These are phyloP conservation scores for Noctuana brunneofusca DNA, from an alignment of 2,888 invertebrate genomes.

Conservation along the genomic window DNA sequence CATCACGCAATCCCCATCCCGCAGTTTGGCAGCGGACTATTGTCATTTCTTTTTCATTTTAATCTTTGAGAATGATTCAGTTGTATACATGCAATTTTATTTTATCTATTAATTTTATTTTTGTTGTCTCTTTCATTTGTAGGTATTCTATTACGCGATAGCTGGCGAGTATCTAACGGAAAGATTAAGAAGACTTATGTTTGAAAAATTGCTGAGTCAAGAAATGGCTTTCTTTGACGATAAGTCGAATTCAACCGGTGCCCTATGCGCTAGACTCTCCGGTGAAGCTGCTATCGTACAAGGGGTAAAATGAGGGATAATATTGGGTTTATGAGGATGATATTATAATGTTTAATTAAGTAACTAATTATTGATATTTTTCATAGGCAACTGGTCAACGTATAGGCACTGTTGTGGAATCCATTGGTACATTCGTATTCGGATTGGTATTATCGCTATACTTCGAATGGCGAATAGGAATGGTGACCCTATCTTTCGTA, in stretches of 20 bases:
- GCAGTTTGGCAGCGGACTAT: too few relatives aligned
- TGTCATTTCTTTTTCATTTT: too few relatives aligned
- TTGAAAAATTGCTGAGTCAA: conserved; percentile 86
- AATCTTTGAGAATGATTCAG: too few relatives aligned
- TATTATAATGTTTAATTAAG: too few relatives aligned
- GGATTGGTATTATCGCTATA: conserved; percentile 86
- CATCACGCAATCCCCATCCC: too few relatives aligned
- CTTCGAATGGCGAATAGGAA: conserved; percentile 89
- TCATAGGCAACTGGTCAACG: conserved; percentile 91
- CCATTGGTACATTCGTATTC: conserved; percentile 86
- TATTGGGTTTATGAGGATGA: too few relatives aligned
- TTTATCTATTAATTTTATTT: too few relatives aligned
- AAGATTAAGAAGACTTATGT: conserved; percentile 86
- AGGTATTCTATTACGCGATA: conserved; percentile 85
- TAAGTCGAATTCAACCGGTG: conserved; percentile 88
- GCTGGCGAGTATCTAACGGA: conserved; percentile 92
- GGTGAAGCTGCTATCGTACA: conserved; percentile 91
- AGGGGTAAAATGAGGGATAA: conserved; percentile 86
- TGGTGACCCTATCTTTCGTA: conserved; percentile 87
- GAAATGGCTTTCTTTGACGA: conserved; percentile 90
- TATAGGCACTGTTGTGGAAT: conserved; percentile 89
- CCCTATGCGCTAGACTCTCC: conserved; percentile 88
- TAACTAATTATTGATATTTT: not conserved
- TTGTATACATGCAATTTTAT: too few relatives aligned
- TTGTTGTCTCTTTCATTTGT: not conserved